These are phyloP conservation scores for Micrasema minimum DNA, from an alignment of 1,140 invertebrate genomes.

Conservation along the genomic window DNA sequence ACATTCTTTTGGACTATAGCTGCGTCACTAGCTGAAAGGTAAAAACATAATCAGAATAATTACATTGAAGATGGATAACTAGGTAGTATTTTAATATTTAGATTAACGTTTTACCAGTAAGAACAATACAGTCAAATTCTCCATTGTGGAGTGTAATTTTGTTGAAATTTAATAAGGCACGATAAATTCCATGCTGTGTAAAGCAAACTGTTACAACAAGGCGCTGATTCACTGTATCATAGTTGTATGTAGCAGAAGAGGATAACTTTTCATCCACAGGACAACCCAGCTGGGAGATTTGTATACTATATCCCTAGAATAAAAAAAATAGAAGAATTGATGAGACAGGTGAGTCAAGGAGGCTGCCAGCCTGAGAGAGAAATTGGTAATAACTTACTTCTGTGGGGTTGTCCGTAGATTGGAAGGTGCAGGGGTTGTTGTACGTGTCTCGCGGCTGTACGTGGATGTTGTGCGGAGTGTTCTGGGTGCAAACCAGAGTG, in stretches of 20 bases:
- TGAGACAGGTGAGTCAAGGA: neutral
- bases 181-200: slow-evolving; percentile 76
- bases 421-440: slow-evolving; percentile 83
- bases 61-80: slow-evolving; percentile 22
- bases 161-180: slow-evolving; percentile 83
- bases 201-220: slow-evolving; percentile 67
- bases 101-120: slow-evolving; percentile 74
- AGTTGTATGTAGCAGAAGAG: slow-evolving; percentile 67
- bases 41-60: slow-evolving; percentile 4
- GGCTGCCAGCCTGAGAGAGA: neutral
- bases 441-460: slow-evolving; percentile 91
- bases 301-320: slow-evolving; percentile 69
- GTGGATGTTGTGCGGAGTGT: slow-evolving; percentile 80
- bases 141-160: slow-evolving; percentile 86
- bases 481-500: slow-evolving; percentile 85
- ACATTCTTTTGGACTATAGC: slow-evolving; percentile 89
- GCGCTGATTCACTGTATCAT: slow-evolving; percentile 69
- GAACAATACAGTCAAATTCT: slow-evolving; percentile 91
- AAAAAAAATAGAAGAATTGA: neutral
- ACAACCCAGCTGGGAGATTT: slow-evolving; percentile 67
- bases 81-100: neutral
- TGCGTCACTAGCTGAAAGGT: slow-evolving; percentile 77
- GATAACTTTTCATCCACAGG: slow-evolving; percentile 65
- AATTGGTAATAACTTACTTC: slow-evolving; percentile 63
- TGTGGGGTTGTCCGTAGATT: slow-evolving; percentile 72